Conservation (phyloP, 2,888 invertebrate species). For the Eupithecia insigniata region DNA sequence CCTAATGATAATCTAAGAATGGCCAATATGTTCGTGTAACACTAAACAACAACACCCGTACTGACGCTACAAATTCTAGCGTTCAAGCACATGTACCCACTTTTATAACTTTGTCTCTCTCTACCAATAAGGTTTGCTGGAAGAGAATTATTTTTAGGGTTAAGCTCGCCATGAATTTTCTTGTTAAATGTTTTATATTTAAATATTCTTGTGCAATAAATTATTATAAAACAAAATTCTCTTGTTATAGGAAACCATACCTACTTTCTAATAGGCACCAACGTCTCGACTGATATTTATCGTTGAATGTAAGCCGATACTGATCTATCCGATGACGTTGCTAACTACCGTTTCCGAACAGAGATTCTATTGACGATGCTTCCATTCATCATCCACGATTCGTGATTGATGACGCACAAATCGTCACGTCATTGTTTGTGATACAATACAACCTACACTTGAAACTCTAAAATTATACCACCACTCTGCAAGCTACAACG, state of each 20-base stretch:
- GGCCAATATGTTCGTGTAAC: neutral
- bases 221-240: no score
- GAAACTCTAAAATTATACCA: conserved; percentile 20
- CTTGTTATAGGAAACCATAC: neutral
- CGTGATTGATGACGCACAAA: conserved; percentile 57
- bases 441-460: conserved; percentile 42
- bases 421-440: conserved; percentile 59
- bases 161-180: no score
- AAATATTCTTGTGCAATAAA: no score
- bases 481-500: conserved; percentile 11
- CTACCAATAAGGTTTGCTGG: no score
- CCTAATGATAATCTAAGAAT: neutral
- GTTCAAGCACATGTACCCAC: no score
- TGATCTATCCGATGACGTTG: conserved; percentile 32
- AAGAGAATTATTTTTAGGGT: no score
- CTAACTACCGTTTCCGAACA: conserved; percentile 38
- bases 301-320: conserved; percentile 21
- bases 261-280: neutral
- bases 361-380: conserved; percentile 50
- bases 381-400: conserved; percentile 54
- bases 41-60: no score
- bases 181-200: no score
- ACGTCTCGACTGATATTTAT: conserved; percentile 4
- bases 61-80: no score
- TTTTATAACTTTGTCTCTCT: no score